These are phyloP conservation scores for Physeter macrocephalus DNA, from an alignment of 2,113 vertebrate genomes.

Conservation along the genomic window DNA sequence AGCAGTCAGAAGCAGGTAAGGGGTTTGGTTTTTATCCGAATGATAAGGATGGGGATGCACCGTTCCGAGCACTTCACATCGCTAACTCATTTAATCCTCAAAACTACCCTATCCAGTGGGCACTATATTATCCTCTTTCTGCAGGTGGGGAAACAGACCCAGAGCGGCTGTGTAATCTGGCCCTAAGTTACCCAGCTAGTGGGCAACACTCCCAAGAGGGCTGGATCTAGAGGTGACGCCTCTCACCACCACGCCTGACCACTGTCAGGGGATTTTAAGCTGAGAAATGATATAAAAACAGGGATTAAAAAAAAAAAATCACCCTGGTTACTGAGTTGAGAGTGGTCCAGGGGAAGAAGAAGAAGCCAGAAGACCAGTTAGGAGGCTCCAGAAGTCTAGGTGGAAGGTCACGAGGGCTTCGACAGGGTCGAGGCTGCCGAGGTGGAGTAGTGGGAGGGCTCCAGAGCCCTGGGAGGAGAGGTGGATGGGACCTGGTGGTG, in stretches of 20 bases:
- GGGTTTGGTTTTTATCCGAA: background rate
- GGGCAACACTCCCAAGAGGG: background rate
- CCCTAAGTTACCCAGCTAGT: background rate
- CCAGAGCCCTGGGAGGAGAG: background rate
- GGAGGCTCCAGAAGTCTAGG: background rate
- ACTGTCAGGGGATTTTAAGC: background rate
- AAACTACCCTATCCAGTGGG: background rate
- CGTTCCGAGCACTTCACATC: background rate
- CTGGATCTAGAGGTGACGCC: background rate
- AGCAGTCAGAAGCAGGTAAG: background rate
- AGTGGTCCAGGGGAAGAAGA: background rate
- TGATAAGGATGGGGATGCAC: rapidly evolving
- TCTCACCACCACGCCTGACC: rapidly evolving
- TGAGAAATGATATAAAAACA: background rate
- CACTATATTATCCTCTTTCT: rapidly evolving
- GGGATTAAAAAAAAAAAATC: background rate
- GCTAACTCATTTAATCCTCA: background rate
- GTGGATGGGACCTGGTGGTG: background rate
- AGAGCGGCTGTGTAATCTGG: background rate
- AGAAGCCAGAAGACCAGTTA: background rate
- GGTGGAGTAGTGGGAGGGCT: too few species aligned
- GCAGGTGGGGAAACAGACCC: background rate
- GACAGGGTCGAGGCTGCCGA: background rate
- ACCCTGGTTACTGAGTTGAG: background rate
- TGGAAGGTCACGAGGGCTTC: rapidly evolving